These are phyloP conservation scores for Epinephelus malabaricus DNA, from an alignment of 2,797 vertebrate species.

Conservation along the genomic window DNA sequence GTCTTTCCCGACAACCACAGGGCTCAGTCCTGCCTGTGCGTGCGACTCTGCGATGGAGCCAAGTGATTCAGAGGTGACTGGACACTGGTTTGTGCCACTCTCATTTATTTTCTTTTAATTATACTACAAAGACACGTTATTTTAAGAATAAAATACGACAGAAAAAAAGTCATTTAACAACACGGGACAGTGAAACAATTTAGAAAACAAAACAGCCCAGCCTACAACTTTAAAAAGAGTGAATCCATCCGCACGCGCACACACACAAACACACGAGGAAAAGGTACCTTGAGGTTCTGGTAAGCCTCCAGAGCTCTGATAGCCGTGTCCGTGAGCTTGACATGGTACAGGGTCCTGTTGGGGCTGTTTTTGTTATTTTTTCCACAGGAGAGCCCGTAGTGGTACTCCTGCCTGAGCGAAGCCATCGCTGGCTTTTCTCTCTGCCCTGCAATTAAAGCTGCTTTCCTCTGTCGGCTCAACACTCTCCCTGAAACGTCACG, in stretches of 20 bases:
- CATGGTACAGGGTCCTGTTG: conserved; percentile 86
- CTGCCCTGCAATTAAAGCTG: conserved; percentile 70
- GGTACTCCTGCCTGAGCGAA: conserved; percentile 83
- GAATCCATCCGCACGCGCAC: background rate
- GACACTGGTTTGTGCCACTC: conserved; percentile 30
- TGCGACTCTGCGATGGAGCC: conserved; percentile 13
- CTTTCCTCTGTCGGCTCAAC: conserved; percentile 72
- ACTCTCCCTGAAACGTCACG: conserved; percentile 74
- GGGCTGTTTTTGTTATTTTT: conserved; percentile 71
- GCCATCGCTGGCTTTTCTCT: conserved; percentile 85
- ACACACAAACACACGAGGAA: background rate
- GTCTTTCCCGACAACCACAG: conserved; percentile 62
- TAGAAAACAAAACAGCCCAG: background rate
- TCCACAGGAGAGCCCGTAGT: conserved; percentile 86
- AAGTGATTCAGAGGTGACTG: conserved; percentile 31
- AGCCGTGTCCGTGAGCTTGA: conserved; percentile 89
- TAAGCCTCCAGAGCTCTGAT: conserved; percentile 88
- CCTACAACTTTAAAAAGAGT: conserved; percentile 57
- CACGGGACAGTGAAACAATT: background rate
- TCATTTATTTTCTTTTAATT: conserved; percentile 1
- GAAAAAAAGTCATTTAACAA: background rate
- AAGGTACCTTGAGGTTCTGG: conserved; percentile 86
- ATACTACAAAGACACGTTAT: background rate
- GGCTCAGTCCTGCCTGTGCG: conserved; percentile 25
- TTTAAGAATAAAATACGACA: background rate